A percentile compares a stretch with the other conserved stretches of the same genome.
phyloP scores from a whole-genome alignment of 2,888 invertebrate species.

The Aphidoletes aphidimyza region DNA sequence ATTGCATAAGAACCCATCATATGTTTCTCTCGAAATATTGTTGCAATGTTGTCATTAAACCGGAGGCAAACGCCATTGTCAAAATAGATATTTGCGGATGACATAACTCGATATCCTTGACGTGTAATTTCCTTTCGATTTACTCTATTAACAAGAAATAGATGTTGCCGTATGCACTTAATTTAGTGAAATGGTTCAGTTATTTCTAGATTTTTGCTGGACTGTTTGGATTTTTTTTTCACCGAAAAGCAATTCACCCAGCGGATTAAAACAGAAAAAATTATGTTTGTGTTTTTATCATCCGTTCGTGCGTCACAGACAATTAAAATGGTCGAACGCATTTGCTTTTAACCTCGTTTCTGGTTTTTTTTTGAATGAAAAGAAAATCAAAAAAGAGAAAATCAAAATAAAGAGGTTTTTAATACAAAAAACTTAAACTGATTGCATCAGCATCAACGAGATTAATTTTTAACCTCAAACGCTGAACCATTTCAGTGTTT shows the following conservation, averaged over 20 bases:
- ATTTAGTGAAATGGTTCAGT: too few species aligned
- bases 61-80: background rate
- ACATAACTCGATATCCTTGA: slow-evolving; percentile 27
- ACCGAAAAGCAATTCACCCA: background rate
- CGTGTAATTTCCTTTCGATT: background rate
- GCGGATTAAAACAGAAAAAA: too few species aligned
- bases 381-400: too few species aligned
- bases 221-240: background rate
- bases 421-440: slow-evolving; percentile 10
- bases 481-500: background rate
- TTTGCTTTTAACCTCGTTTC: background rate
- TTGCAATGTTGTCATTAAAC: background rate
- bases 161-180: too few species aligned
- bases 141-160: background rate
- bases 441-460: slow-evolving; percentile 45
- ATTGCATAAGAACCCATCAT: too few species aligned
- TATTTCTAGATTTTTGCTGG: background rate
- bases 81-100: background rate
- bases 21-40: background rate
- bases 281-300: too few species aligned
- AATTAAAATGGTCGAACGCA: background rate
- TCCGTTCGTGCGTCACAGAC: background rate
- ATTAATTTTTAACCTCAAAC: slow-evolving; percentile 29
- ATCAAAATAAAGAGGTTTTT: slow-evolving; percentile 35
- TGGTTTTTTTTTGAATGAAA: too few species aligned